A percentile compares a stretch with the other conserved stretches of the same genome.
Conservation (phyloP, 2,797 vertebrate species). For the Allobates femoralis region DNA sequence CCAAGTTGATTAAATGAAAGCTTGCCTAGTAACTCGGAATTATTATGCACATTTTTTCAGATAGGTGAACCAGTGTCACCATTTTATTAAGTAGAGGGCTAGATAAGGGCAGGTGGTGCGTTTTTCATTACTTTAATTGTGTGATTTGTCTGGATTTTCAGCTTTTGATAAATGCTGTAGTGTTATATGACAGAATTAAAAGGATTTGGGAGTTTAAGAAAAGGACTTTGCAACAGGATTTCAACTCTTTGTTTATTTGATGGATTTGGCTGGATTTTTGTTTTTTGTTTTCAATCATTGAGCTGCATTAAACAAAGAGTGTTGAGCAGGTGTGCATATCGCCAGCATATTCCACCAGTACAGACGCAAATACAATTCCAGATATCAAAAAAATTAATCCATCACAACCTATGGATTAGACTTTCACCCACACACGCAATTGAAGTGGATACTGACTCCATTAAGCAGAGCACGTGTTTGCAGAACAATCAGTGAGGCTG, state of each 20-base stretch:
- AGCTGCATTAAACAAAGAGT: slow-evolving; percentile 65
- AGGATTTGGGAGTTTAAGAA: slow-evolving; percentile 84
- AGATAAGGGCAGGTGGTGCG: slow-evolving; percentile 74
- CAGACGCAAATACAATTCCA: slow-evolving; percentile 75
- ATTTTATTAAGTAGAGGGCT: slow-evolving; percentile 73
- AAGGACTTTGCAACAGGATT: slow-evolving; percentile 82
- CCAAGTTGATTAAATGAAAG: slow-evolving; percentile 60
- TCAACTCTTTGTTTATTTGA: slow-evolving; percentile 79
- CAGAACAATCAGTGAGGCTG: slow-evolving; percentile 64
- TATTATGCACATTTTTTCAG: slow-evolving; percentile 54
- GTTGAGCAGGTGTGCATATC: slow-evolving; percentile 78
- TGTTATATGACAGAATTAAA: slow-evolving; percentile 85
- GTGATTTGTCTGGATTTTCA: slow-evolving; percentile 84
- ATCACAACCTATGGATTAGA: slow-evolving; percentile 77
- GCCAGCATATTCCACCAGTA: slow-evolving; percentile 71
- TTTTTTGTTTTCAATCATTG: slow-evolving; percentile 75
- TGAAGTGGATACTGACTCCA: slow-evolving; percentile 69
- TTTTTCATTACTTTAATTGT: slow-evolving; percentile 87
- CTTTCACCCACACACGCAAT: slow-evolving; percentile 55
- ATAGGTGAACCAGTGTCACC: slow-evolving; percentile 63
- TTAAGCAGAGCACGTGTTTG: slow-evolving; percentile 72
- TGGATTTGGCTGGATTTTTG: slow-evolving; percentile 77
- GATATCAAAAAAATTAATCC: slow-evolving; percentile 78
- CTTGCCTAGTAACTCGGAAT: slow-evolving; percentile 58
- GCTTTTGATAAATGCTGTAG: slow-evolving; percentile 82